Base-by-base conservation (phyloP, 2,888 invertebrate genomes). In the Torymus auratus region DNA sequence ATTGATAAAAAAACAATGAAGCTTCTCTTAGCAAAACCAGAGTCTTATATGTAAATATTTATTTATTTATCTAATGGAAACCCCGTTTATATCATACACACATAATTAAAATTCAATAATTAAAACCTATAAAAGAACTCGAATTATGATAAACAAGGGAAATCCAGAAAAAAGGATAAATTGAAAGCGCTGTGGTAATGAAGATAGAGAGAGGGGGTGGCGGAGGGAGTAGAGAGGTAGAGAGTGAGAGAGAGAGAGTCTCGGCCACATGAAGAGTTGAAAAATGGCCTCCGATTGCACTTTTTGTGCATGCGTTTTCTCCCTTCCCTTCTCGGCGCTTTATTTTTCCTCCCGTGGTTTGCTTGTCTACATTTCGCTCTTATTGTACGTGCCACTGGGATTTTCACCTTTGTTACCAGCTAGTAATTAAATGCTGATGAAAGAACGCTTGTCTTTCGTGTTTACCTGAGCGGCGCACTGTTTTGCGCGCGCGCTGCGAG, bases 281-380 rank as follows among this genome's bases (percentile, higher is more conserved):
- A 65, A 56, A 64, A 73, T 73, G 56, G 65, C 64, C 64, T 68
- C 68, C 60, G 75, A 76, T 76, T 76, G 75, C 68, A 55, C 61
- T 68, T 68, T 75, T 76, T 76, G 67, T 68, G 61, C 28, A 23
- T 23, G 53, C 68, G 68, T 76, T 68, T 53, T 28, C 75, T 28
- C 28, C 7, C 67, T 15, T 56, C 20, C 28, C 55, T 28, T 28
- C 64, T 11, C 3, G 20, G 17, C 52, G 50, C 62, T 61, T 62
- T 72, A 61, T 62, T 53, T 72, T 52, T 62, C 17, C 69, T 23
- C 55, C 15, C 67, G 17, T 52, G 52, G 1, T 14, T 15, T 41
- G 17, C 68, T 28, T 56, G 64, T 52, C 17, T 28, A 28, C 15
- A 41, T 50, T 67, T 12, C 12, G 17, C 50, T 56, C 60, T 68